These are phyloP conservation scores for Sinopyrophorus schimmeli DNA, from an alignment of 2,888 invertebrate genomes.

Conservation along the genomic window DNA sequence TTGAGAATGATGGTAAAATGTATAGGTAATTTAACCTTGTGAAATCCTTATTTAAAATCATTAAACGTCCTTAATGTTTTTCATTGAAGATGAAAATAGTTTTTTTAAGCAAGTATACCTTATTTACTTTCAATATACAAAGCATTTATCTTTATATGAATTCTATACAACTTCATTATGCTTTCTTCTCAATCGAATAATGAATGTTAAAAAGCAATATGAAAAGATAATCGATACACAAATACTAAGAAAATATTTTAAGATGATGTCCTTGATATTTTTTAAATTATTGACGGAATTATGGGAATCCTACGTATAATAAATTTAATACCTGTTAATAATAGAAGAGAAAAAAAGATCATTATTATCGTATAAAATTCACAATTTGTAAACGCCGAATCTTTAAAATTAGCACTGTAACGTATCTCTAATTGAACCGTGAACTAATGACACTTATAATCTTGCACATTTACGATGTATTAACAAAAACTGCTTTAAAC, in stretches of 20 bases:
- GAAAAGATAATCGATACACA: constrained; percentile 5
- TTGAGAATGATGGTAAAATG: too few relatives aligned
- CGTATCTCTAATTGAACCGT: constrained; percentile 10
- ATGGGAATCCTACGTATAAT: neutral
- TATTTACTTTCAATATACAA: too few relatives aligned
- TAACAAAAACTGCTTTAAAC: constrained; percentile 8
- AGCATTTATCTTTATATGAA: too few relatives aligned
- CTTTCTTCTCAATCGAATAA: too few relatives aligned
- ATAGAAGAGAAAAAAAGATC: constrained; percentile 10
- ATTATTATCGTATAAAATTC: constrained; percentile 12
- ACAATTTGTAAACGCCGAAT: neutral
- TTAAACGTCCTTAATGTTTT: too few relatives aligned
- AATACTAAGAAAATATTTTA: constrained; percentile 7
- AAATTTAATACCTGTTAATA: constrained; percentile 20
- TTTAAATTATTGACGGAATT: constrained; percentile 6
- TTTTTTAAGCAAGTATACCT: too few relatives aligned
- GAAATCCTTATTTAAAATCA: too few relatives aligned
- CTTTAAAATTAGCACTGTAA: constrained; percentile 7
- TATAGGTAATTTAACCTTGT: too few relatives aligned
- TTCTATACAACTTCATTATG: too few relatives aligned
- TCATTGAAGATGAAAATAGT: too few relatives aligned
- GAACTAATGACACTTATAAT: constrained; percentile 27
- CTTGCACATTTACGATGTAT: constrained; percentile 15
- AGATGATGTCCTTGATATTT: constrained; percentile 21
- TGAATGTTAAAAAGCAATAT: too few relatives aligned